Evolutionary conservation across 2,797 vertebrate genomes (phyloP).

Genomic region (Argya squamiceps): DNA sequence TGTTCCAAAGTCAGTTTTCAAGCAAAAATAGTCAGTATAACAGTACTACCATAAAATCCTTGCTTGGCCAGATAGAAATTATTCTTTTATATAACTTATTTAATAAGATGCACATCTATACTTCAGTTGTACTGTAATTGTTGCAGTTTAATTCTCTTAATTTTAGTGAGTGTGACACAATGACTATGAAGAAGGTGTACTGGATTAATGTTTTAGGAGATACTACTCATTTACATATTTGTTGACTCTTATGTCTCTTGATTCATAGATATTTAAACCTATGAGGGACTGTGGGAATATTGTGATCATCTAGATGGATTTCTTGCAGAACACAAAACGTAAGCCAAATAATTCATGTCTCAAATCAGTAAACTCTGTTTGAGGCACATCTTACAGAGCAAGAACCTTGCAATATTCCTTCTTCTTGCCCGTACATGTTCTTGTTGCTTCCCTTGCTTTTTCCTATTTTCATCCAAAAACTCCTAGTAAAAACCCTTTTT

Average conservation of each 20-base stretch:
- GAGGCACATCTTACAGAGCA: neutral
- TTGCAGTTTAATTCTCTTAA: neutral
- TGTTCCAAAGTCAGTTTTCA: neutral
- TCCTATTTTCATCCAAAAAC: neutral
- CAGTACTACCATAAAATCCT: neutral
- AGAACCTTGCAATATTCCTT: neutral
- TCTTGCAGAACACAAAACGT: neutral
- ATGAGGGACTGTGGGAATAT: neutral
- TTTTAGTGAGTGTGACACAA: neutral
- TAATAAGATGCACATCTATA: neutral
- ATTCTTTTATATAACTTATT: neutral
- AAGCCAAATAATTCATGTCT: neutral
- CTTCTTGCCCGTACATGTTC: neutral
- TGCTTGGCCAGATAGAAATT: neutral
- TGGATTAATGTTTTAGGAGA: neutral
- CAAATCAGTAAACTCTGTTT: neutral
- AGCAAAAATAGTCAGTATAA: neutral
- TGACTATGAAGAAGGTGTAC: neutral
- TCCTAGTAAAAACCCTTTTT: neutral
- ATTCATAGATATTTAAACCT: neutral
- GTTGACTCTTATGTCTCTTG: neutral
- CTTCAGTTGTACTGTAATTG: neutral
- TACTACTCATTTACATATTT: neutral
- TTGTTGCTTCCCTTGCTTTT: neutral
- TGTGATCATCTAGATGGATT: neutral